Evolutionary conservation across 2,113 vertebrate genomes (phyloP), one percentile per base, ranked within the genome.

Genomic region (Pandion haliaetus): DNA sequence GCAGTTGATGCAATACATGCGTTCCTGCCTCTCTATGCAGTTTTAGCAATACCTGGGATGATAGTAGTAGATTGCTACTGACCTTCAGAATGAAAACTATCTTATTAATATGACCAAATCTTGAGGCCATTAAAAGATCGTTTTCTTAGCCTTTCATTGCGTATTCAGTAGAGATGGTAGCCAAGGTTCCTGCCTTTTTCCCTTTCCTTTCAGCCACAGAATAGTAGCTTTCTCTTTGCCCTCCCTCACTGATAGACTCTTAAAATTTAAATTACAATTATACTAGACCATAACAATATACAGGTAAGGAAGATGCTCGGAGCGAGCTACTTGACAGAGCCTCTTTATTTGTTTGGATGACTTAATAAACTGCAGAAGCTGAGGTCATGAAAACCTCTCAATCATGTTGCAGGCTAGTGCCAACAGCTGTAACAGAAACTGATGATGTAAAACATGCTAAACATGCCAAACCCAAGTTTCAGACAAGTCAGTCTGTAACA

Each of bases 301-400:
- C 85, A 97, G 96, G 94, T 97, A 94, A 87, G 74, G 79, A 84
- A 91, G 79, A 88, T n/a, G 25, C 23, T 77, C 55, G 67, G 34
- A 90, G 63, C 2, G 8, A 95, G 62, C 38, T 90, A 67, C 74
- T 94, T 88, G 84, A 88, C 78, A 97, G 78, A 93, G 59, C 42
- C 85, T 95, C 59, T 94, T 95, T 90, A 77, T 94, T 94, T 94
- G 45, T 97, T 93, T 90, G 78, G 84, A 79, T 97, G 89, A 94
- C 93, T 95, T 95, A 97, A 92, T 92, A 96, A 95, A 82, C 81
- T 96, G 87, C 78, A 81, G 94, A 90, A 95, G 91, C 84, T 96
- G 87, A 96, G 93, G 94, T 97, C 96, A 93, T 93, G 84, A 94
- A 96, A 96, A 94, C 23, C 89, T 86, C 91, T 97, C 93, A 95